Base-by-base conservation (phyloP, 2,113 vertebrate species). In the Chauna torquata region DNA sequence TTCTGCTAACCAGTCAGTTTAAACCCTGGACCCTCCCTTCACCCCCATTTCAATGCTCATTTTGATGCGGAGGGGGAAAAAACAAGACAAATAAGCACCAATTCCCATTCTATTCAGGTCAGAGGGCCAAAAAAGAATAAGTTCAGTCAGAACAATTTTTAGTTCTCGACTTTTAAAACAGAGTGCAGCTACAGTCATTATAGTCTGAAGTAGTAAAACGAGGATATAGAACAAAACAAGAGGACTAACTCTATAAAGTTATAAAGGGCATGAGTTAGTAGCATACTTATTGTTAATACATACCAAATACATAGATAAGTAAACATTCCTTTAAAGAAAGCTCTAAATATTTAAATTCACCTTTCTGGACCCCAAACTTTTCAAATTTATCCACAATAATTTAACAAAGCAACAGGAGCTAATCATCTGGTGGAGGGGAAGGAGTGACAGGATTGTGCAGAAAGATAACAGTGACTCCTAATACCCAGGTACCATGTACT, bases 71-170 rank as follows among this genome's bases (percentile, higher is more conserved):
- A 90, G 22, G 9, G 12, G 30, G 22, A 81, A 91, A 89, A 57
- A n/a, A n/a, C n/a, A n/a, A n/a, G n/a, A n/a, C n/a, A n/a, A n/a
- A n/a, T n/a, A n/a, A n/a, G n/a, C n/a, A n/a, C n/a, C 2, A 6
- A 58, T 7, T 8, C 12, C 16, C 18, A 77, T 44, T 22, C 7
- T 49, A 36, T 25, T 52, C 17, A 86, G 62, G 27, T 8, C 5
- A 20, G 50, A 16, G 3, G 8, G 18, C 2, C 2, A 32, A 38
- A 42, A 50, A 1, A 12, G 2, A 59, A 14, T 14, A n/a, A 70
- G 15, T 32, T 45, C 11, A 30, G 19, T 50, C 38, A 80, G 74
- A 86, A 66, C 0, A 32, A 32, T 27, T 84, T 76, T 82, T 52
- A 65, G 44, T 77, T 84, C 47, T 52, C 44, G 49, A 24, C 8